Evolutionary conservation across 2,888 invertebrate species (phyloP).

Genomic region (Trichogramma dendrolimi): DNA sequence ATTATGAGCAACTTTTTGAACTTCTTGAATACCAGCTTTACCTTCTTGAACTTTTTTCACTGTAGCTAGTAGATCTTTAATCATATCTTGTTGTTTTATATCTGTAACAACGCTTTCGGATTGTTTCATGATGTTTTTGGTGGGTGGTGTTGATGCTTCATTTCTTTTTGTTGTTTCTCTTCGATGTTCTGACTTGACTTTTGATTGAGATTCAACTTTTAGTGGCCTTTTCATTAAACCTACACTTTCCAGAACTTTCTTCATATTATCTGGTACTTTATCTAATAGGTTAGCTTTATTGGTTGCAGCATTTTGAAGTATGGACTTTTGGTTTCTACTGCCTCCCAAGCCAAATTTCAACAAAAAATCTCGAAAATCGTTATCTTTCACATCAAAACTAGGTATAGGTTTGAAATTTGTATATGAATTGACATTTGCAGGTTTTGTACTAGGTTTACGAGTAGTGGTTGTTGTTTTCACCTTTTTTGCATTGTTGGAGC

Average conservation of each 20-base stretch:
- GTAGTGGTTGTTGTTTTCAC: constrained; percentile 32
- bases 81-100: constrained; percentile 54
- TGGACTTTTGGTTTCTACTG: constrained; percentile 39
- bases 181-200: not conserved
- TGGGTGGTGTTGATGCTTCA: constrained; percentile 11
- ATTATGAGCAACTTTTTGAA: constrained; percentile 41
- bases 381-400: constrained; percentile 41
- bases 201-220: constrained; percentile 1
- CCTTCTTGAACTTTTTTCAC: constrained; percentile 47
- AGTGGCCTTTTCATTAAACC: constrained; percentile 41
- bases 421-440: constrained; percentile 45
- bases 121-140: constrained; percentile 51
- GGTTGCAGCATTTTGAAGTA: constrained; percentile 29
- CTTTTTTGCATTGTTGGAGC: constrained; percentile 33
- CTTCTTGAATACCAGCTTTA: constrained; percentile 40
- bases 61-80: constrained; percentile 48
- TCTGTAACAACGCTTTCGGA: constrained; percentile 37
- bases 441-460: constrained; percentile 27
- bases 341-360: constrained; percentile 50
- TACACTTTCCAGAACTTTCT: constrained; percentile 48
- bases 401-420: constrained; percentile 53
- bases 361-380: constrained; percentile 52
- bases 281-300: constrained; percentile 39
- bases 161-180: not conserved
- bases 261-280: constrained; percentile 48